These are phyloP conservation scores for Cherax destructor DNA, from an alignment of 1,140 invertebrate species.

Conservation along the genomic window DNA sequence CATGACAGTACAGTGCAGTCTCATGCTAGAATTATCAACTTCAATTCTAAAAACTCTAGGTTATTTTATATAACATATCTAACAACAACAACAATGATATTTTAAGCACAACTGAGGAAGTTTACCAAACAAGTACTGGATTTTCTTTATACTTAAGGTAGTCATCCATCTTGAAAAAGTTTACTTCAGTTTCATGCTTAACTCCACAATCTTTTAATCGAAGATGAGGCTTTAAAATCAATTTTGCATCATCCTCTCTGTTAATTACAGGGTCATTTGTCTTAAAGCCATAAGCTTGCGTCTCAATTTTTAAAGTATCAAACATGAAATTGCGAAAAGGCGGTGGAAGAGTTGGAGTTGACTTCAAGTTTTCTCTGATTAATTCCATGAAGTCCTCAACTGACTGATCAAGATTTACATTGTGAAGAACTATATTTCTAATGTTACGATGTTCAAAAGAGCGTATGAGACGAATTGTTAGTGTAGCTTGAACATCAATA, in stretches of 20 bases:
- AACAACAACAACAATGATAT: neutral
- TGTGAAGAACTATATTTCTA: conserved; percentile 73
- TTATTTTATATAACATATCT: neutral
- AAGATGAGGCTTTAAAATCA: conserved; percentile 72
- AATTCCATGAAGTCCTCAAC: conserved; percentile 70
- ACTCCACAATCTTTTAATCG: conserved; percentile 72
- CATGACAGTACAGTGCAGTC: neutral
- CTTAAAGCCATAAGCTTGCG: conserved; percentile 74
- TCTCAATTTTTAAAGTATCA: conserved; percentile 74
- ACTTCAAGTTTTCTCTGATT: conserved; percentile 69
- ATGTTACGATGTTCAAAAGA: conserved; percentile 75
- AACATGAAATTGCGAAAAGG: conserved; percentile 74
- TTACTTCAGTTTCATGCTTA: conserved; percentile 75
- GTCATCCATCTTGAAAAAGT: conserved; percentile 74
- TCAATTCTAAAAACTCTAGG: neutral
- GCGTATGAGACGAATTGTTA: conserved; percentile 75
- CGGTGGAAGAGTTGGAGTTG: conserved; percentile 71
- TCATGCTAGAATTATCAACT: neutral
- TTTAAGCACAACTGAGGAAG: neutral
- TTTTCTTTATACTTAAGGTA: conserved; percentile 72
- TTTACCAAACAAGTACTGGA: conserved; percentile 57
- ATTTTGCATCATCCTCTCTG: conserved; percentile 72
- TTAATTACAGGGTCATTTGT: conserved; percentile 75
- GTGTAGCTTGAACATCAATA: conserved; percentile 31
- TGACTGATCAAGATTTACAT: conserved; percentile 71